A percentile compares a stretch with the other conserved stretches of the same genome.
phyloP scores from a whole-genome alignment of 2,113 vertebrate genomes.

The Eupsittula cactorum region DNA sequence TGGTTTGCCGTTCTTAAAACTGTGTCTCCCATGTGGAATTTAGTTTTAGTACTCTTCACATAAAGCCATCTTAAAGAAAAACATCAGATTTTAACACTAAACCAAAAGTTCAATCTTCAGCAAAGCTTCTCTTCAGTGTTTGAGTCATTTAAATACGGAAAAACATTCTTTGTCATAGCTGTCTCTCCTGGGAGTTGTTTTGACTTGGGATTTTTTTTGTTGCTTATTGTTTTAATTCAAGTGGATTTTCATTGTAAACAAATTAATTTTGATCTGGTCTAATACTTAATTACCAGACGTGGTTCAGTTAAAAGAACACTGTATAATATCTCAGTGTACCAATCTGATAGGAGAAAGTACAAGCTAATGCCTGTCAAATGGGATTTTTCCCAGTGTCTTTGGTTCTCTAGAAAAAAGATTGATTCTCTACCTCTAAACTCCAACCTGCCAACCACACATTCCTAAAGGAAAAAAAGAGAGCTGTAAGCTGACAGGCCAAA shows the following conservation, averaged over 20 bases:
- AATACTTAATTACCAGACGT: not conserved
- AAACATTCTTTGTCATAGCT: not conserved
- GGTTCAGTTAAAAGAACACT: not conserved
- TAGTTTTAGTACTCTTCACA: conserved; percentile 60
- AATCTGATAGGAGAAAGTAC: not conserved
- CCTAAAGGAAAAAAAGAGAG: conserved; percentile 23
- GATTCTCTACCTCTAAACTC: conserved; percentile 47
- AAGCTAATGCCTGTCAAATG: conserved; percentile 4
- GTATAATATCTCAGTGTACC: conserved; percentile 6
- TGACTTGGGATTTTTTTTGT: not conserved
- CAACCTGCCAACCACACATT: not conserved
- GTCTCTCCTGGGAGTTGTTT: conserved; percentile 4
- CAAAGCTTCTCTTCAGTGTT: not conserved
- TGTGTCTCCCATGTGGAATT: conserved; percentile 43
- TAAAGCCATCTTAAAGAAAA: conserved; percentile 42
- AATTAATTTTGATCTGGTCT: conserved; percentile 1
- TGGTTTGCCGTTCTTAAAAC: conserved; percentile 67
- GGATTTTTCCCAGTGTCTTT: conserved; percentile 25
- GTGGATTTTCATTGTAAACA: conserved; percentile 39
- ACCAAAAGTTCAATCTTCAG: not conserved
- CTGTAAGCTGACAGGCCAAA: conserved; percentile 27
- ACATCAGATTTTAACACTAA: conserved; percentile 8
- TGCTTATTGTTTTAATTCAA: conserved; percentile 6
- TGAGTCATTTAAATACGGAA: not conserved
- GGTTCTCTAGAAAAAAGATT: not conserved